A percentile compares a stretch with the other conserved stretches of the same genome.
phyloP scores from a whole-genome alignment of 2,797 vertebrate species.

The Chromis chromis region DNA sequence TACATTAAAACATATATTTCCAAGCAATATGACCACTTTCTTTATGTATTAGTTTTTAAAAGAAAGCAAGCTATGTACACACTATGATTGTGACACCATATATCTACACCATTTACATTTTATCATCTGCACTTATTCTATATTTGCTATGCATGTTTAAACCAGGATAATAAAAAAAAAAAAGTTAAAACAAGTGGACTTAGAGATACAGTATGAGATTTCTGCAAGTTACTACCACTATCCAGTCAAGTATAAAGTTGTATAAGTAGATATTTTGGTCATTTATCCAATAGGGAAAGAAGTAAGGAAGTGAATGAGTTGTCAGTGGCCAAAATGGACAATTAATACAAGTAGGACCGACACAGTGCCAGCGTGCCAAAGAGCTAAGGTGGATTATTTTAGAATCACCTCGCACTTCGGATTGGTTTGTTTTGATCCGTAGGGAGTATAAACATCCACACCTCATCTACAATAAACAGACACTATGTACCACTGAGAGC shows the following conservation, averaged over 20 bases:
- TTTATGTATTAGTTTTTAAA: neutral
- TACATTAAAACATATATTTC: neutral
- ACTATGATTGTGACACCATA: no score
- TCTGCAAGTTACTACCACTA: neutral
- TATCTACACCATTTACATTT: no score
- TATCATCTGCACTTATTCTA: no score
- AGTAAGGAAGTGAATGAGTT: constrained; percentile 13
- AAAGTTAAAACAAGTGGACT: neutral
- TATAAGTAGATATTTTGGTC: neutral
- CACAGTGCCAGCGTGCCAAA: constrained; percentile 49
- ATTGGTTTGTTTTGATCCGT: constrained; percentile 71
- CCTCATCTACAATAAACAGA: constrained; percentile 78
- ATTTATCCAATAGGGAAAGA: constrained; percentile 15
- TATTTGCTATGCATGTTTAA: neutral
- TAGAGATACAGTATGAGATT: neutral
- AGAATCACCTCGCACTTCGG: constrained; percentile 73
- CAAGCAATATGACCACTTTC: neutral
- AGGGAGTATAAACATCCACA: constrained; percentile 72
- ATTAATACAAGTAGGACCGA: constrained; percentile 41
- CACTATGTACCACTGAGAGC: constrained; percentile 24
- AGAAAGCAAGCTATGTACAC: neutral
- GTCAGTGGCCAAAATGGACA: constrained; percentile 52
- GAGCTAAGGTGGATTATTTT: constrained; percentile 67
- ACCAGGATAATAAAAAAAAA: no score
- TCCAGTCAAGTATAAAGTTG: neutral